phyloP scores from a whole-genome alignment of 1,140 invertebrate genomes.

The Lasioglossum albipes region DNA sequence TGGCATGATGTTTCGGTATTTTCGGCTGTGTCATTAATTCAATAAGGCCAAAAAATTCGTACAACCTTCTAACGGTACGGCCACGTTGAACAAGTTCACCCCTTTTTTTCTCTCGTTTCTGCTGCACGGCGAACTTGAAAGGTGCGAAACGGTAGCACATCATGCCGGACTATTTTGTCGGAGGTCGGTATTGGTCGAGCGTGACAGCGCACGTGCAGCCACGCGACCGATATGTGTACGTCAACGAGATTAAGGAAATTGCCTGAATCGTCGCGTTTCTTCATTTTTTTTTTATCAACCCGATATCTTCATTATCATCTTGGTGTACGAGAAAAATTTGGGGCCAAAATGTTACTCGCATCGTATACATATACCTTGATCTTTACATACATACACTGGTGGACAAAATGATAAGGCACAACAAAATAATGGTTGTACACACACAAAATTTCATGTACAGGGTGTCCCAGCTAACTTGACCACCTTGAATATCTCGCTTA shows the following conservation, averaged over 20 bases:
- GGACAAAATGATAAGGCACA: no score
- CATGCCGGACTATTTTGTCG: conserved; percentile 36
- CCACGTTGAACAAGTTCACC: not conserved
- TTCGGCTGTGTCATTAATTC: not conserved
- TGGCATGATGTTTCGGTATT: not conserved
- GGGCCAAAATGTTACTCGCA: no score
- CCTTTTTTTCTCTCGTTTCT: not conserved
- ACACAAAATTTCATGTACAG: no score
- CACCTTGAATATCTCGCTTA: no score
- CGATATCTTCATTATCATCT: no score
- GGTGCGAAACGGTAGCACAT: not conserved
- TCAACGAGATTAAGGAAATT: not conserved
- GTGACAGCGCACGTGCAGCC: not conserved
- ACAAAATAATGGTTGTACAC: no score
- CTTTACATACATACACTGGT: no score
- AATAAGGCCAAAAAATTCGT: not conserved
- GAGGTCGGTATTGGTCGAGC: conserved; percentile 27
- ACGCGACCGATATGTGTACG: not conserved
- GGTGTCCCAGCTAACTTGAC: no score
- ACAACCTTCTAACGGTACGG: not conserved
- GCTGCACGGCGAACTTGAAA: not conserved
- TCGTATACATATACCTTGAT: no score
- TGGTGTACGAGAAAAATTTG: no score
- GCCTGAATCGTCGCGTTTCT: not conserved
- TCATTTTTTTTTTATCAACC: not conserved